Percentiles rank a stretch among this genome's conserved stretches.
phyloP scores from a whole-genome alignment of 2,888 invertebrate genomes.

The Cheiracanthium punctorium region DNA sequence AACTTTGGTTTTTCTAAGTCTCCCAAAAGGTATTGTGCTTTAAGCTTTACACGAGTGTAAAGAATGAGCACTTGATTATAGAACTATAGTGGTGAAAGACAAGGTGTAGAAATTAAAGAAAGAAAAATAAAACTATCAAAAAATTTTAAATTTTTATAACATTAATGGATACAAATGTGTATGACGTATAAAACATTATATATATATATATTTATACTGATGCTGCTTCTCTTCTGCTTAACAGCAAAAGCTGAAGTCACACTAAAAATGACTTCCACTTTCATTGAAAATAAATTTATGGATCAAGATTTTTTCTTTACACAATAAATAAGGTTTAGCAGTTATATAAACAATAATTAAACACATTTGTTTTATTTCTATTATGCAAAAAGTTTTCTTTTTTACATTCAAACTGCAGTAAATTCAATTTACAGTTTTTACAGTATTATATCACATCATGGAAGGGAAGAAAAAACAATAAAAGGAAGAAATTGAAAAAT shows the following conservation, averaged over 20 bases:
- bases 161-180: constrained; percentile 41
- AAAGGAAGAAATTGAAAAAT: constrained; percentile 35
- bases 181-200: constrained; percentile 62
- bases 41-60: no score
- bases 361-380: constrained; percentile 18
- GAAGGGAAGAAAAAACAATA: constrained; percentile 44
- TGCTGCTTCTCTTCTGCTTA: constrained; percentile 24
- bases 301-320: constrained; percentile 39
- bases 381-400: constrained; percentile 3
- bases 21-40: no score
- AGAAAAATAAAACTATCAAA: not conserved
- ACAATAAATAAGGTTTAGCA: constrained; percentile 49
- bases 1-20: no score
- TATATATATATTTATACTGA: constrained; percentile 23
- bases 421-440: constrained; percentile 40
- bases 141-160: constrained; percentile 64
- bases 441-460: constrained; percentile 55
- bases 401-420: constrained; percentile 20
- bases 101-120: not conserved
- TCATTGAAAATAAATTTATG: constrained; percentile 66
- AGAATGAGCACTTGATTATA: no score
- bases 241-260: constrained; percentile 22
- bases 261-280: constrained; percentile 40
- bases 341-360: constrained; percentile 54
- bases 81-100: no score